phyloP scores from a whole-genome alignment of 2,888 invertebrate genomes.

The Schizotus pectinicornis region DNA sequence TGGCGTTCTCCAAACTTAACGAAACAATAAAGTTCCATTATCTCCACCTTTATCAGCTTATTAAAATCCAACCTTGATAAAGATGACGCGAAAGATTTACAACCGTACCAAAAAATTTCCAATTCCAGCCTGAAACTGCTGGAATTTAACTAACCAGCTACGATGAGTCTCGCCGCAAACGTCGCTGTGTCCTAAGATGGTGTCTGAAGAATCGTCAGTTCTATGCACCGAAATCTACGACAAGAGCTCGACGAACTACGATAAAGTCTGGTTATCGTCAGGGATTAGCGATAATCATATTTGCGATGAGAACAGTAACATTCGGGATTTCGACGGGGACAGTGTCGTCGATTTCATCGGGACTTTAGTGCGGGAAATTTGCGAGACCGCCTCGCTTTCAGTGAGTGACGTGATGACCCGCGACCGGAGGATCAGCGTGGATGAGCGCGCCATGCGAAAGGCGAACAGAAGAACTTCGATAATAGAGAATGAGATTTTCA shows the following conservation, averaged over 20 bases:
- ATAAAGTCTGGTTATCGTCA: slow-evolving; percentile 37
- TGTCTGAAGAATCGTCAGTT: slow-evolving; percentile 24
- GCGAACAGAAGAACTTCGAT: slow-evolving; percentile 38
- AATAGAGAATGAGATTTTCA: slow-evolving; percentile 34
- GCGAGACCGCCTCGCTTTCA: slow-evolving; percentile 35
- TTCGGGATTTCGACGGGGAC: slow-evolving; percentile 10
- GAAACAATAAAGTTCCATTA: slow-evolving; percentile 5
- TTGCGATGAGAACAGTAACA: slow-evolving; percentile 15
- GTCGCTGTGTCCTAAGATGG: slow-evolving; percentile 13
- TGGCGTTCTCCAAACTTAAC: no score
- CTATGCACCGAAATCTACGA: slow-evolving; percentile 1
- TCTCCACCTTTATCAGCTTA: slow-evolving; percentile 21
- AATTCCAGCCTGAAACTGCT: slow-evolving; percentile 4
- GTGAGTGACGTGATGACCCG: slow-evolving; percentile 38
- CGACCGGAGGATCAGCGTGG: slow-evolving; percentile 31
- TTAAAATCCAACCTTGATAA: slow-evolving; percentile 21
- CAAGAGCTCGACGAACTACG: slow-evolving; percentile 14
- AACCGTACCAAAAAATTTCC: slow-evolving; percentile 9
- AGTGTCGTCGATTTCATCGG: slow-evolving; percentile 33
- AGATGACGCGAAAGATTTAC: slow-evolving; percentile 20
- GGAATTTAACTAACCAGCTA: neutral
- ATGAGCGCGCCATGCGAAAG: slow-evolving; percentile 34
- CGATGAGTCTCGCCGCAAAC: neutral
- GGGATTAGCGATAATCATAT: slow-evolving; percentile 30
- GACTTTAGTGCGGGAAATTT: slow-evolving; percentile 36